These are phyloP conservation scores for Podarcis cretensis DNA, from an alignment of 2,113 vertebrate species.

Conservation along the genomic window DNA sequence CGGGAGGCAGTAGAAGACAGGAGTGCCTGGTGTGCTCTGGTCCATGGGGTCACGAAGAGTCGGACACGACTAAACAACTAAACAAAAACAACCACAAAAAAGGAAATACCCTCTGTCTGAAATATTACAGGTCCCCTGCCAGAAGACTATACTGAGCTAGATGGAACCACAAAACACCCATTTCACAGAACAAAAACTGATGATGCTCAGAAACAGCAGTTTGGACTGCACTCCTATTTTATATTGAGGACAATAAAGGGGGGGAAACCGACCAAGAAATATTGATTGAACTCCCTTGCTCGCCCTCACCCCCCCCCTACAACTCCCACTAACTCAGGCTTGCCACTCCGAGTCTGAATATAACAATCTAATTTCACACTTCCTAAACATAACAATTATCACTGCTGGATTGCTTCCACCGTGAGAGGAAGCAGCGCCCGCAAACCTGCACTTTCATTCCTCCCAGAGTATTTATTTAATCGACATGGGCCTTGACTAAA, in stretches of 20 bases:
- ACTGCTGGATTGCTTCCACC: background rate
- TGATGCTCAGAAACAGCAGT: too few relatives aligned
- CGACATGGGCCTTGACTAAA: background rate
- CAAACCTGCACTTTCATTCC: background rate
- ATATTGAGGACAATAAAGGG: too few relatives aligned
- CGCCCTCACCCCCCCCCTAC: background rate
- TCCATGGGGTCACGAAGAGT: too few relatives aligned
- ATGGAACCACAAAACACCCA: background rate
- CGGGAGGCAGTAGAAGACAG: too few relatives aligned
- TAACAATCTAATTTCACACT: conserved; percentile 34
- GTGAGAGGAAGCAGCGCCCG: background rate
- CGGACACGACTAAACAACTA: too few relatives aligned
- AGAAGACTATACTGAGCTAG: background rate
- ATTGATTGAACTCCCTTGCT: too few relatives aligned
- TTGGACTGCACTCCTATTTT: too few relatives aligned
- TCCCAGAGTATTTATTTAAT: background rate
- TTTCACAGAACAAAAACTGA: too few relatives aligned
- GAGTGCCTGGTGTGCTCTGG: too few relatives aligned
- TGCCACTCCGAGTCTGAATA: conserved; percentile 35
- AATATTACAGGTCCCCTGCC: background rate
- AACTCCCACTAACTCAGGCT: background rate
- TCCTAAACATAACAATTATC: conserved; percentile 59
- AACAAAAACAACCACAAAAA: too few relatives aligned
- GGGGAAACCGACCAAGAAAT: too few relatives aligned
- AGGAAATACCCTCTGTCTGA: too few relatives aligned